phyloP scores from a whole-genome alignment of 2,888 invertebrate species.

The Tortricodes alternella region DNA sequence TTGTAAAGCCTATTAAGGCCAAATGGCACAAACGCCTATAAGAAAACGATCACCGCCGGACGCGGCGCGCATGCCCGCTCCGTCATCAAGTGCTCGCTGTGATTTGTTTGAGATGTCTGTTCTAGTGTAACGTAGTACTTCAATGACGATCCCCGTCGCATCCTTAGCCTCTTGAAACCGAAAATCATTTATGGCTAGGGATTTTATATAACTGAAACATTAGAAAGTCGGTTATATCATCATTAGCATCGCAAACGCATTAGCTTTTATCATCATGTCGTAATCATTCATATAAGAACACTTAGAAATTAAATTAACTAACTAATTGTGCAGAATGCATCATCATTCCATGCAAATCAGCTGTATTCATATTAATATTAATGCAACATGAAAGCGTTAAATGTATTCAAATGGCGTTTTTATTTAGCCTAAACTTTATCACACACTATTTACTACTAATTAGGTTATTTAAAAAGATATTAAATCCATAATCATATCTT shows the following conservation, averaged over 20 bases:
- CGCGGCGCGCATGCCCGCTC: no score
- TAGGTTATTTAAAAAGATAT: neutral
- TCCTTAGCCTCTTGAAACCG: no score
- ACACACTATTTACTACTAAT: neutral
- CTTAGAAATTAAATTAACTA: constrained; percentile 4
- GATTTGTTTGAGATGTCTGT: no score
- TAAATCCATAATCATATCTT: no score
- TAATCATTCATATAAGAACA: constrained; percentile 10
- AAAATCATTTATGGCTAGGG: no score
- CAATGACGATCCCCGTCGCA: no score
- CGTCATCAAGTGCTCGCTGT: no score
- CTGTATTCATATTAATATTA: no score
- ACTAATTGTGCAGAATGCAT: constrained; percentile 4
- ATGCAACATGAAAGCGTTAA: constrained; percentile 3
- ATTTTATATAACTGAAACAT: constrained; percentile 31
- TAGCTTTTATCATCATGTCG: neutral
- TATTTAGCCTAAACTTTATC: neutral
- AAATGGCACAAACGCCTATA: no score
- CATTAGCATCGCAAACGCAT: constrained; percentile 2
- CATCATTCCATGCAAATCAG: neutral
- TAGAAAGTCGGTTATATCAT: constrained; percentile 30
- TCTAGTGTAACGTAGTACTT: no score
- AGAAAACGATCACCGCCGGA: no score
- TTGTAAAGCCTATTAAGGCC: no score
- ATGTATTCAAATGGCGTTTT: constrained; percentile 1